Percentiles rank a stretch among this genome's conserved stretches.
These are phyloP conservation scores for Crossaster papposus DNA, from an alignment of 53 echinoderm and acorn worm species.

Conservation along the genomic window DNA sequence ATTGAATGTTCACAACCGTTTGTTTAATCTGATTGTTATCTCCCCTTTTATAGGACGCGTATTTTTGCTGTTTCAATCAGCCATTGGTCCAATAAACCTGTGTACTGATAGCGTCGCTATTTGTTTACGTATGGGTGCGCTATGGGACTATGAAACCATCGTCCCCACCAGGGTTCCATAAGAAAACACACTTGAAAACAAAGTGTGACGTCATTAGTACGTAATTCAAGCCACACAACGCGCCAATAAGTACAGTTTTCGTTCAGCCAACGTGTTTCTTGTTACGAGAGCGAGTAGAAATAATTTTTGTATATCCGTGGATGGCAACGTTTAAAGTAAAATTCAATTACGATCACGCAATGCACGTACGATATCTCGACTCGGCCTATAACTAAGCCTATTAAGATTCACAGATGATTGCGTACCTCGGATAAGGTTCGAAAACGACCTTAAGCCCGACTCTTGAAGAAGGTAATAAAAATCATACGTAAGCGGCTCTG, in stretches of 20 bases:
- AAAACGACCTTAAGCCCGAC: neutral
- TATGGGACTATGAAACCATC: no score
- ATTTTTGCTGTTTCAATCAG: no score
- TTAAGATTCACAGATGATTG: neutral
- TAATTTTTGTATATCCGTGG: neutral
- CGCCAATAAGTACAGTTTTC: neutral
- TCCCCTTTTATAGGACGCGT: no score
- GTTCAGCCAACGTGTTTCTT: neutral
- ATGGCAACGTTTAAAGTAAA: neutral
- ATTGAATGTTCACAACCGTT: no score
- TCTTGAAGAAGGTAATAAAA: neutral
- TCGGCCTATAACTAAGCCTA: neutral
- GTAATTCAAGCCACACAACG: neutral
- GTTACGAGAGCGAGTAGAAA: neutral
- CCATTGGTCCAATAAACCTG: no score
- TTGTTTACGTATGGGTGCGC: no score
- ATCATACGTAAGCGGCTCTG: no score
- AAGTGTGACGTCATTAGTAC: no score
- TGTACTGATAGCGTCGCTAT: no score
- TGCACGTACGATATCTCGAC: neutral
- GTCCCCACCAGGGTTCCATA: no score
- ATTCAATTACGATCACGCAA: neutral
- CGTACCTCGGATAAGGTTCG: neutral
- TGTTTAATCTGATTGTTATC: no score
- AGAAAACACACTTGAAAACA: no score